Base-by-base conservation (phyloP, 2,888 invertebrate genomes). In the Ophion costatus region DNA sequence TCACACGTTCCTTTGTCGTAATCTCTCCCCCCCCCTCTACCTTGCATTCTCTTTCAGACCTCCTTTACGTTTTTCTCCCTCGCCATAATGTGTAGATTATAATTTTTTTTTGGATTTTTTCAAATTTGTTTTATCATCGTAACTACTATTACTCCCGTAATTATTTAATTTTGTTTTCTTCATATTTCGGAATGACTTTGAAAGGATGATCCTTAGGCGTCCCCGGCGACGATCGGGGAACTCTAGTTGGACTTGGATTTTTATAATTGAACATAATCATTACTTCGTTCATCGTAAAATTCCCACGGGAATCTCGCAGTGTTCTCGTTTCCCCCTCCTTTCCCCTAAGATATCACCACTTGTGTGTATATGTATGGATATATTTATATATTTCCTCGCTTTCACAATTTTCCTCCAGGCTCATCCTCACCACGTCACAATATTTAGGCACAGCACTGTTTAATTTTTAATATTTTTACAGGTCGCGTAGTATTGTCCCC, bases 381-480 rank as follows among this genome's bases (percentile, higher is more conserved):
- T 11, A 42, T 42, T 42, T 42, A 42, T 42, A 42, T 42, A 42
- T 42, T 10, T 56, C 56, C 59, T 63, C 29, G n/a, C 17, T 66
- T 29, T 29, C 67, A 42, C 64, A 20, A 56, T 77, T 57, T 38
- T 57, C 51, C 42, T 70, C 10, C 73, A 20, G 59, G 45, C 66
- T 76, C 33, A 17, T 24, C 45, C 59, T 76, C 83, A 84, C 79
- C 80, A 73, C 66, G 75, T 80, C 80, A 83, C 84, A 79, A 77
- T 80, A 83, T 85, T 86, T 87, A 87, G 86, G 86, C 87, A 87
- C 86, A 87, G 85, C 87, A 87, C 87, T 87, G 81, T 86, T 83
- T 81, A 80, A 51, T 63, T 57, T 69, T 63, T n/a, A 59, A 77
- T 56, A 33, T 77, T 66, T 79, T 73, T 77, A 84, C 84, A 84